Evolutionary conservation across 2,113 vertebrate genomes (phyloP).

Genomic region (Triplophysa rosa): DNA sequence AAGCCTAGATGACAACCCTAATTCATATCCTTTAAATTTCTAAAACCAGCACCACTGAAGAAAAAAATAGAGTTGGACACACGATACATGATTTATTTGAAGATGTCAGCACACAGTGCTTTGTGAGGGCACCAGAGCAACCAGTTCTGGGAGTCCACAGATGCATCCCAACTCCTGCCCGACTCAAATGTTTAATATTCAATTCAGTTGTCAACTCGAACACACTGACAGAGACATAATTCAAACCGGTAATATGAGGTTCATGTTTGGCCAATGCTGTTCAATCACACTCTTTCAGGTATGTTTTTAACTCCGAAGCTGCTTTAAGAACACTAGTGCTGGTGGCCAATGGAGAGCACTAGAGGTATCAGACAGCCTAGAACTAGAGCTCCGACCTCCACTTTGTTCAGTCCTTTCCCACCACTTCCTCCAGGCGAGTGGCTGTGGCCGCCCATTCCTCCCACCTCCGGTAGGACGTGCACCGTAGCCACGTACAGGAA

Average conservation of each 20-base stretch:
- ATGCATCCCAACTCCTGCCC: neutral
- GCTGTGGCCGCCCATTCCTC: conserved; percentile 90
- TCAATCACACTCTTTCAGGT: conserved; percentile 25
- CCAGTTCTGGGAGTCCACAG: conserved; percentile 21
- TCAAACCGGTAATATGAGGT: conserved; percentile 48
- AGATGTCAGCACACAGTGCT: conserved; percentile 29
- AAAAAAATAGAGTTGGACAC: conserved; percentile 16
- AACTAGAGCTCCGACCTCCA: conserved; percentile 91
- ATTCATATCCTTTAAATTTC: neutral
- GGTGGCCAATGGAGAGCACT: conserved; percentile 92
- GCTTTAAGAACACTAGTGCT: conserved; percentile 79
- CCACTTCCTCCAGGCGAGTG: conserved; percentile 79
- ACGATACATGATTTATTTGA: conserved; percentile 12
- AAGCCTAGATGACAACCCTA: neutral
- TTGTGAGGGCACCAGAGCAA: neutral
- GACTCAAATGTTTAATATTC: neutral
- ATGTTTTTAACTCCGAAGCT: neutral
- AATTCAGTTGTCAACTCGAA: conserved; percentile 25
- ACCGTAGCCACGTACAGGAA: conserved; percentile 99
- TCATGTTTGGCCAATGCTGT: conserved; percentile 39
- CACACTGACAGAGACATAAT: conserved; percentile 54
- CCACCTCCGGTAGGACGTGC: conserved; percentile 96
- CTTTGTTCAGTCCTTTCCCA: conserved; percentile 89
- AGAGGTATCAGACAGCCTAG: conserved; percentile 95
- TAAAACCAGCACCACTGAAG: conserved; percentile 11